A percentile compares a stretch with the other conserved stretches of the same genome.
Conservation (phyloP, 2,113 vertebrate species). For the Bombycilla garrulus region DNA sequence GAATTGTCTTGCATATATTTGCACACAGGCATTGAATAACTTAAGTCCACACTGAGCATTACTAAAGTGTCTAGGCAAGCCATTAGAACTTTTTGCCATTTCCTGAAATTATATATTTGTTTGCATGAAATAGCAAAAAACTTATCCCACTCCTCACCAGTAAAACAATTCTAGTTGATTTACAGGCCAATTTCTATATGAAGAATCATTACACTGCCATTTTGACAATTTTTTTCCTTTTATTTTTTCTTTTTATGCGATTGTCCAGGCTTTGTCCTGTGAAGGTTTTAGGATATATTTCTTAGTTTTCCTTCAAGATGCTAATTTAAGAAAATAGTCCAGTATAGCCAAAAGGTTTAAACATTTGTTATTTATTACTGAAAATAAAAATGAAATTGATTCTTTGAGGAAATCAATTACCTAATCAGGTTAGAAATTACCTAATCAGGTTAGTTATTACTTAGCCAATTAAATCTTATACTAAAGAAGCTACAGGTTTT, state of each 20-base stretch:
- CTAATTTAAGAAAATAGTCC: not conserved
- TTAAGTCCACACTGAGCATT: not conserved
- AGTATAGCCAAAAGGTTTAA: not conserved
- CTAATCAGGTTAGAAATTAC: not conserved
- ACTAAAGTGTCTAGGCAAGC: not conserved
- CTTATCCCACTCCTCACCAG: not conserved
- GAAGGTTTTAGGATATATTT: not conserved
- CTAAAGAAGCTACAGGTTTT: not conserved
- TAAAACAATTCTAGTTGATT: not conserved
- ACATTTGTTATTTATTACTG: not conserved
- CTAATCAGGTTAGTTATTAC: not conserved
- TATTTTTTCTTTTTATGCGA: not conserved
- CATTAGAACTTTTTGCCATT: not conserved
- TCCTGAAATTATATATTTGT: not conserved
- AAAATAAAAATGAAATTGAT: not conserved
- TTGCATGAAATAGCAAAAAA: not conserved
- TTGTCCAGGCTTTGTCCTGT: not conserved
- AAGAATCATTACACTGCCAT: not conserved
- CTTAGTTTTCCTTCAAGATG: not conserved
- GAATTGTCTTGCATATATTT: not conserved
- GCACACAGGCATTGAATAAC: not conserved
- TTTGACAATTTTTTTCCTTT: not conserved
- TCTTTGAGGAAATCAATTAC: not conserved
- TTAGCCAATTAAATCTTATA: not conserved
- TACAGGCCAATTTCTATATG: not conserved